These are phyloP conservation scores for Harpegnathos saltator DNA, from an alignment of 1,140 invertebrate species.

Conservation along the genomic window DNA sequence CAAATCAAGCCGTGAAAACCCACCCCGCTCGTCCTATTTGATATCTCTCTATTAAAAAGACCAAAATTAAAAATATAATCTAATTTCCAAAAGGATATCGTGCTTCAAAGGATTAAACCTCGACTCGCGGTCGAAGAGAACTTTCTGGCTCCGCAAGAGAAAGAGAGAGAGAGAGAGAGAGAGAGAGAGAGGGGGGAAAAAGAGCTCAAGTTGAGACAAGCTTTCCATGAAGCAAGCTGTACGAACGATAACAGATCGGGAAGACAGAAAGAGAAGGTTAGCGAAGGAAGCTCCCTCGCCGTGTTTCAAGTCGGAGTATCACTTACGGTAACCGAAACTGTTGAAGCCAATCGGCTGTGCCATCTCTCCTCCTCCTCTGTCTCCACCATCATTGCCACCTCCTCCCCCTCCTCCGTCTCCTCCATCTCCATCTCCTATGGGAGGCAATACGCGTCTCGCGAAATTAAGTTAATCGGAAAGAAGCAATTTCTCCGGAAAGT, in stretches of 20 bases:
- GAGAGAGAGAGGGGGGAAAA: neutral
- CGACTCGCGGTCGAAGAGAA: too few relatives aligned
- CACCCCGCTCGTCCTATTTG: too few relatives aligned
- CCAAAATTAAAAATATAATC: too few relatives aligned
- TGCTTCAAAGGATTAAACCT: too few relatives aligned
- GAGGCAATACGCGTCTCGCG: slow-evolving; percentile 52
- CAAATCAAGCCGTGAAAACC: too few relatives aligned
- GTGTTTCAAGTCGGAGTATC: slow-evolving; percentile 35
- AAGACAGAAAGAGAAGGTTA: neutral
- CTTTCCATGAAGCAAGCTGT: neutral
- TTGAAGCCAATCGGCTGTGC: slow-evolving; percentile 44
- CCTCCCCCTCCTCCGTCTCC: too few relatives aligned
- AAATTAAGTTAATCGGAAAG: slow-evolving; percentile 71
- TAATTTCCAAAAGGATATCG: too few relatives aligned
- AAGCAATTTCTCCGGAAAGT: slow-evolving; percentile 65
- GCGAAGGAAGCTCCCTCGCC: neutral
- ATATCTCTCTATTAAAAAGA: too few relatives aligned
- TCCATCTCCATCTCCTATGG: neutral
- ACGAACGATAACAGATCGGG: neutral
- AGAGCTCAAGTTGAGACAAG: neutral
- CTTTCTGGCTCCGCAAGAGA: neutral
- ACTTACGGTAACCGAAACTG: slow-evolving; percentile 36
- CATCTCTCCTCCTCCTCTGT: too few relatives aligned
- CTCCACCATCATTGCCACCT: too few relatives aligned
- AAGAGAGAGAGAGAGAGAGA: neutral